Conservation (phyloP, 2,113 vertebrate species). For the Talpa occidentalis region DNA sequence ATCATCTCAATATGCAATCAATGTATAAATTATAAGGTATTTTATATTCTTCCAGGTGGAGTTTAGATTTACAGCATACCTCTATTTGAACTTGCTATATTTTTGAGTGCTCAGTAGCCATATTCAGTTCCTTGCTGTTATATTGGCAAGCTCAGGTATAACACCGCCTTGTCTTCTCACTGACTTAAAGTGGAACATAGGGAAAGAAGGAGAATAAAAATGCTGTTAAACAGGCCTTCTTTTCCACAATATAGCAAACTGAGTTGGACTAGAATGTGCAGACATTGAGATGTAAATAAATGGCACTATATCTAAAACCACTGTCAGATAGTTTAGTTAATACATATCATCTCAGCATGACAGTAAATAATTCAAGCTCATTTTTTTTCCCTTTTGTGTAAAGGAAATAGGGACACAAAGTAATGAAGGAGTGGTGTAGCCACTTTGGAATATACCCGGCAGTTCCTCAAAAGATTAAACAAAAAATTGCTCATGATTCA, state of each 20-base stretch:
- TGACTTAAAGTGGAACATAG: constrained; percentile 38
- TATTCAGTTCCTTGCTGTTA: neutral
- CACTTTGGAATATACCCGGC: neutral
- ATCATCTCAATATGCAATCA: neutral
- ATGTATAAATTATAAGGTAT: neutral
- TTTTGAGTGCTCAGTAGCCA: neutral
- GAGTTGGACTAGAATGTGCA: neutral
- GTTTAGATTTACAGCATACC: neutral
- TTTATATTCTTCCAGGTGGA: neutral
- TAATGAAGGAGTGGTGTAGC: neutral
- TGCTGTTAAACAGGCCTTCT: constrained; percentile 57
- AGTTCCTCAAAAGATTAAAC: neutral
- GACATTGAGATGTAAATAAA: neutral
- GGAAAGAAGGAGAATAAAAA: constrained; percentile 46
- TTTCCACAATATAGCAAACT: neutral
- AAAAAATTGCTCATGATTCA: neutral
- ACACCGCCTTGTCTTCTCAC: neutral
- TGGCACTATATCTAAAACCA: constrained; percentile 46
- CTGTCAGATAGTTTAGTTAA: constrained; percentile 8
- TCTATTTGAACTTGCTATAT: neutral
- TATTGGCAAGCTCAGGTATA: neutral
- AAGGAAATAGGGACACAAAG: neutral
- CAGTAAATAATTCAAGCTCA: constrained; percentile 63
- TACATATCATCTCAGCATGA: neutral
- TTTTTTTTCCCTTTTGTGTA: constrained; percentile 33